Percentiles rank a stretch among this genome's conserved stretches.
phyloP scores from a whole-genome alignment of 1,140 invertebrate species.

The Megalonaias nervosa region DNA sequence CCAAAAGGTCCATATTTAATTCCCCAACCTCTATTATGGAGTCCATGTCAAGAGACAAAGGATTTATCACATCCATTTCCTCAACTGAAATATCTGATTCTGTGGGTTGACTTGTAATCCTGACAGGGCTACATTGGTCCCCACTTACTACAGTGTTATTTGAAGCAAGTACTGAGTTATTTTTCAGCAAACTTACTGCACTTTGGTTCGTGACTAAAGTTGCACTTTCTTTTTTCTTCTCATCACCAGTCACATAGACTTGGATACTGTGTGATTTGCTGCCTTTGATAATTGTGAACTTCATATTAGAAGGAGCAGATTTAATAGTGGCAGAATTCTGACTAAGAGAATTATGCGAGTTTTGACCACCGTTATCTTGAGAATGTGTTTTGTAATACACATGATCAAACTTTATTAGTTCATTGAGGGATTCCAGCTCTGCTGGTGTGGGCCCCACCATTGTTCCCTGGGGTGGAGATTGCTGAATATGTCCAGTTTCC shows the following conservation, averaged over 20 bases:
- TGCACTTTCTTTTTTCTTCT: too few relatives aligned
- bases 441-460: conserved; percentile 71
- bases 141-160: background rate
- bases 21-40: conserved; percentile 19
- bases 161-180: background rate
- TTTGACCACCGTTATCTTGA: background rate
- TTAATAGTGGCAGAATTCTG: too few relatives aligned
- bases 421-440: conserved; percentile 72
- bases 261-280: too few relatives aligned
- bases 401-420: conserved; percentile 71
- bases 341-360: too few relatives aligned
- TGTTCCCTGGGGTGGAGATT: background rate
- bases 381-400: conserved; percentile 66
- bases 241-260: too few relatives aligned
- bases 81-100: background rate
- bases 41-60: conserved; percentile 4
- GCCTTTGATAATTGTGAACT: too few relatives aligned
- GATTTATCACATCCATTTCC: background rate
- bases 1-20: conserved; percentile 48
- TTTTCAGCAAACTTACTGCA: background rate
- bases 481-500: background rate
- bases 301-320: too few relatives aligned
- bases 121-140: background rate
- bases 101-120: background rate
- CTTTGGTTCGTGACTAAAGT: too few relatives aligned